Evolutionary conservation across 1,140 invertebrate genomes (phyloP), one percentile per base, ranked within the genome.

Genomic region (Leptinotarsa lineolata): DNA sequence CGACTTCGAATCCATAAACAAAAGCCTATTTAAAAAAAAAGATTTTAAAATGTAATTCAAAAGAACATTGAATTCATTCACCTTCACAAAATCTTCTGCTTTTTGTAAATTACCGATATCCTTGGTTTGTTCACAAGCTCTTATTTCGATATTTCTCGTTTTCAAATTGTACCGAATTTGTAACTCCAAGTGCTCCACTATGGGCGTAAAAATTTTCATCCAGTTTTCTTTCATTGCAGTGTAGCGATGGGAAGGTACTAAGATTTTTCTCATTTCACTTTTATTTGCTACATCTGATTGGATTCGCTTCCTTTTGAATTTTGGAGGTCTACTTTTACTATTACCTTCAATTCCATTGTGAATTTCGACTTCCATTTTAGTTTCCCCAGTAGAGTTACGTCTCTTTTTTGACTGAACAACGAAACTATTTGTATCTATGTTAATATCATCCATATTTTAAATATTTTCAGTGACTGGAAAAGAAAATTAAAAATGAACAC

Each of bases 91-190:
- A 87, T 99, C 98, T 18, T 96, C 95, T 65, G 93, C 98, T 87
- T 98, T 99, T 84, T 99, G 98, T 71, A 99, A 86, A 84, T 97
- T 94, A 21, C 91, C 89, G 76, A 96, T 92, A 80, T 99, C 96
- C 75, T 91, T 89, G 4, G 95, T 97, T 81, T 95, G 92, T 72
- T 88, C 87, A 12, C 87, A 86, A 22, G 89, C 88, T 78, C 92
- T 87, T 68, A 98, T 92, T 88, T 98, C 96, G 0, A 99, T 94
- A 86, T 96, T 94, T 77, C 94, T 87, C 2, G 92, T 91, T 87
- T 94, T 97, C 60, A 97, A 87, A 86, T 99, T 99, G 81, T 98
- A 99, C 71, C 97, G 87, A 61, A 99, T 92, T 88, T 99, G 95
- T 16, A 99, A 86, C 75, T 97, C 89, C 45, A 99, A 87, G 85